Evolutionary conservation across 2,113 vertebrate genomes (phyloP).

Genomic region (Terrapene triunguis): DNA sequence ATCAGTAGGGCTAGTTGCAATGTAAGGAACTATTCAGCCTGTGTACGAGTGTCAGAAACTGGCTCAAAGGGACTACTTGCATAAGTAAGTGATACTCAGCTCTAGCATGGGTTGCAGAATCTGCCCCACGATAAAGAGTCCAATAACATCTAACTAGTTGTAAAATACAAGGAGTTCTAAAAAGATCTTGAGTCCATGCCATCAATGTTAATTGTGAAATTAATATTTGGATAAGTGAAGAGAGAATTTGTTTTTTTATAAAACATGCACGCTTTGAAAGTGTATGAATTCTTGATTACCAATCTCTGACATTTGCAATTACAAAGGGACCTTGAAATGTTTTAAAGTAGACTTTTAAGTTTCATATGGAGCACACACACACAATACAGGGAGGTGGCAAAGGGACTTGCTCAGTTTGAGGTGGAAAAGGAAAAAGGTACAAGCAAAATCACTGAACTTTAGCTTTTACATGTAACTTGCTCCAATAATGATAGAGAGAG

Average conservation of each 20-base stretch:
- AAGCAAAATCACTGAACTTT: not conserved
- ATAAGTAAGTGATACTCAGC: not conserved
- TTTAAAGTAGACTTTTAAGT: conserved; percentile 53
- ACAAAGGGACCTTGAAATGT: conserved; percentile 36
- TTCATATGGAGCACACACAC: not conserved
- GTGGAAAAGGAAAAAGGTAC: conserved; percentile 8
- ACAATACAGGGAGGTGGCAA: conserved; percentile 2
- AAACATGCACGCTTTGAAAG: conserved; percentile 27
- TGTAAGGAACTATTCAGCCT: not conserved
- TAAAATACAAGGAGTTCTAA: not conserved
- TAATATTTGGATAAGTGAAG: conserved; percentile 35
- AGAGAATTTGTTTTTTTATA: not conserved
- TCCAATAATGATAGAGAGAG: not conserved
- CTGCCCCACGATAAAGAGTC: not conserved
- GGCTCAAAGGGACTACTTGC: not conserved
- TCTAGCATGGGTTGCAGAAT: not conserved
- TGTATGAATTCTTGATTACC: conserved; percentile 58
- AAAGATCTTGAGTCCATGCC: not conserved
- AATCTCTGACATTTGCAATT: conserved; percentile 42
- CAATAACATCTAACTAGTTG: not conserved
- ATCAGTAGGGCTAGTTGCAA: not conserved
- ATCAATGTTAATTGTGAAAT: not conserved
- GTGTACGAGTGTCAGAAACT: not conserved
- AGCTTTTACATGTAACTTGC: not conserved
- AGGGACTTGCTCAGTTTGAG: conserved; percentile 49